A percentile compares a stretch with the other conserved stretches of the same genome.
Evolutionary conservation across 2,888 invertebrate genomes (phyloP).

Genomic region (Hydroisotoma schaefferi): DNA sequence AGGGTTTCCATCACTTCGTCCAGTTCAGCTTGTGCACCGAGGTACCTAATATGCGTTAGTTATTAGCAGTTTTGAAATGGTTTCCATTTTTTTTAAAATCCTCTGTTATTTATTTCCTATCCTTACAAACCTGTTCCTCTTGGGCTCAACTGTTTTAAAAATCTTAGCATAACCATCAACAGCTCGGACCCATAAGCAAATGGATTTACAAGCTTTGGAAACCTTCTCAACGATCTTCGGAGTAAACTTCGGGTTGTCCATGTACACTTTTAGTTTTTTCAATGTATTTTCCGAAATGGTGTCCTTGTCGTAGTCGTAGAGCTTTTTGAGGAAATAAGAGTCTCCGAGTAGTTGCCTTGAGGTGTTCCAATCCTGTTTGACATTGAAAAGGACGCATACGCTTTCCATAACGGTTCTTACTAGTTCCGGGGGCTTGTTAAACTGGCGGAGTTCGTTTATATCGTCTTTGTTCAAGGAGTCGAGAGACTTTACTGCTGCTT

Average conservation of each 20-base stretch:
- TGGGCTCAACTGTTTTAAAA: constrained; percentile 81
- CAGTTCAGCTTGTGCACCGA: constrained; percentile 62
- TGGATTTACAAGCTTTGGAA: constrained; percentile 81
- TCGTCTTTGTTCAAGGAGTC: constrained; percentile 83
- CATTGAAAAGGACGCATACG: constrained; percentile 67
- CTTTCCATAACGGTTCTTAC: constrained; percentile 90
- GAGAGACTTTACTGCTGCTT: constrained; percentile 77
- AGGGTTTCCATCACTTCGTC: constrained; percentile 71
- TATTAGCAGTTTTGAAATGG: neutral
- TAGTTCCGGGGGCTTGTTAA: constrained; percentile 79
- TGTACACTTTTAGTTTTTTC: constrained; percentile 75
- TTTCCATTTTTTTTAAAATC: too few species aligned
- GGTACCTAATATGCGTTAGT: constrained; percentile 16
- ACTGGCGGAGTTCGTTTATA: constrained; percentile 83
- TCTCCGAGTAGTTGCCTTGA: constrained; percentile 79
- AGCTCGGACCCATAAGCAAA: constrained; percentile 90
- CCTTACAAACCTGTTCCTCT: constrained; percentile 65
- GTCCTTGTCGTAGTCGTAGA: constrained; percentile 83
- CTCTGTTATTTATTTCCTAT: too few species aligned
- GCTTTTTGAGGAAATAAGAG: constrained; percentile 72
- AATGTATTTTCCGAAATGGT: constrained; percentile 72
- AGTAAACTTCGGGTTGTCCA: constrained; percentile 79
- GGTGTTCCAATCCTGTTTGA: constrained; percentile 78
- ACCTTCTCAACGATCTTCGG: constrained; percentile 80
- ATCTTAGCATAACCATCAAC: constrained; percentile 85